Base-by-base conservation (phyloP, 2,797 vertebrate species). In the Otolemur crassicaudatus region DNA sequence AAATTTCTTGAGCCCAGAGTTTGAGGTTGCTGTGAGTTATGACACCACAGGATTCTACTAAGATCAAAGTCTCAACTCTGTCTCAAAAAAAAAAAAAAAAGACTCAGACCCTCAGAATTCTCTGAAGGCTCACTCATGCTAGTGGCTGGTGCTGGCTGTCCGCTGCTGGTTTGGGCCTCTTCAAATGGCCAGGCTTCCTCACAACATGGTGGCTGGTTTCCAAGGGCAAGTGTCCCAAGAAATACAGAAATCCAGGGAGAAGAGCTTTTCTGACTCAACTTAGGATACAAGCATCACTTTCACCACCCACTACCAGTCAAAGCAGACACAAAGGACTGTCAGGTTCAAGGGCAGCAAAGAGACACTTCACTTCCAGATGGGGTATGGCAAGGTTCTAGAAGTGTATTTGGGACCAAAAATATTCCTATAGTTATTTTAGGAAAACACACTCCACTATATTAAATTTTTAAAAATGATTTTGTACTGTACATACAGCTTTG, bases 91-190 rank as follows among this genome's bases (percentile, higher is more conserved):
- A 53, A 49, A 49, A 53, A 43, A 43, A 43, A 43, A 79, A 84
- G 10, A 9, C 3, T 3, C 6, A 37, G 20, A 60, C 46, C 10
- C 34, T 81, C 34, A 37, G 6, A 14, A 23, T 65, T 34, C 0
- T 6, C n/a, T 1, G 81, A 20, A 90, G 43, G 11, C 11, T 69
- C 4, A 0, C 25, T 34, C 7, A 3, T 37, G 7, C 23, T 34
- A 5, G n/a, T 23, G 13, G 20, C 19, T 6, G 16, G 43, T n/a
- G 61, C 46, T 61, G 56, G 37, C 25, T 0, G 0, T 17, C 8
- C 0, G 11, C 6, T 3, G 20, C n/a, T 60, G 23, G 6, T 75
- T 25, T 79, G 0, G 4, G 79, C 40, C 19, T 61, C 76, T 70
- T 73, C 34, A 31, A 9, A 40, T 1, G 7, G 12, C 25, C 31